Evolutionary conservation across 2,888 invertebrate species (phyloP), one percentile per base, ranked within the genome.

Genomic region (Coelinius sp.): DNA sequence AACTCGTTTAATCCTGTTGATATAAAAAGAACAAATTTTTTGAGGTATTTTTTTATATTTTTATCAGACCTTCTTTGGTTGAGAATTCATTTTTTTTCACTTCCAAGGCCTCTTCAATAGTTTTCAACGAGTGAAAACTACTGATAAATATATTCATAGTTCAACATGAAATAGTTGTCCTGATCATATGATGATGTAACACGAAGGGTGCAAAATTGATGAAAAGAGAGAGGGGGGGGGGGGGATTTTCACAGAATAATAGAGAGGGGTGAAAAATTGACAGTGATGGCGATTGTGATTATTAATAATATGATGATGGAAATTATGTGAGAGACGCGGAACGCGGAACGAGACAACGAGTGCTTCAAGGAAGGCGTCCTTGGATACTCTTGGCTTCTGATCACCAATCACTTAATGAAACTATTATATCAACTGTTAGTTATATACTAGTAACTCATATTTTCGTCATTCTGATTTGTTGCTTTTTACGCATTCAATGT

Each of bases 291-390:
- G 14, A 24, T 24, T 41, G 41, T 63, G 24, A 63, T 63, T 41
- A 63, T 63, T 63, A n/a, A 6, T 63, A n/a, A 6, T 63, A 63
- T 22, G 24, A 63, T 41, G 41, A 63, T 63, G 59, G 25, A 46
- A 68, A 68, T 62, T 68, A 44, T 62, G 31, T 22, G 64, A 53
- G 68, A 72, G 44, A 63, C 38, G 68, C 63, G 64, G 72, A 72
- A 72, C 72, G 72, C 72, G 72, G 72, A 72, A 72, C 68, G 53
- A 70, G 65, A 65, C 59, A 59, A 64, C 62, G 17, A 64, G 68
- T 63, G 68, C 59, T 53, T 22, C 49, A 63, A 69, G 70, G 70
- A 70, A 65, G 70, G 56, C 66, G 72, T 72, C 72, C 72, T 72
- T 72, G 72, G 56, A 41, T 64, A 68, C 68, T 41, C 56, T 27